These are phyloP conservation scores for Polyploca ridens DNA, from an alignment of 2,888 invertebrate genomes.

Conservation along the genomic window DNA sequence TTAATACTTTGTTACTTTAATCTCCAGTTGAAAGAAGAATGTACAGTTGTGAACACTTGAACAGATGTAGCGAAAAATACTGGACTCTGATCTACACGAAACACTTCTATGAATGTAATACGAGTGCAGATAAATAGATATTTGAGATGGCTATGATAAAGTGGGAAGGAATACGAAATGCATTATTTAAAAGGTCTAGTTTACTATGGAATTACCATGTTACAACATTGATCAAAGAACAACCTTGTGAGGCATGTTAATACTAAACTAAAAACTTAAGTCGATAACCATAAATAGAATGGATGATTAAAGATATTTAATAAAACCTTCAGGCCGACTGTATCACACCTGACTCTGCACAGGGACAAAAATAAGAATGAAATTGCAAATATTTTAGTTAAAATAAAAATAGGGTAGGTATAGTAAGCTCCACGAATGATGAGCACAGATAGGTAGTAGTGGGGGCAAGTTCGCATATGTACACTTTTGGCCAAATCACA, in stretches of 20 bases:
- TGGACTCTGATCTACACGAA: too few species aligned
- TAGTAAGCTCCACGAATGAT: too few species aligned
- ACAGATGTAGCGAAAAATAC: too few species aligned
- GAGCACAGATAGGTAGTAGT: too few species aligned
- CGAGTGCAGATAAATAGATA: not conserved
- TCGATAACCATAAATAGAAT: too few species aligned
- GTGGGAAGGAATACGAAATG: not conserved
- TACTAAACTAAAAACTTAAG: too few species aligned
- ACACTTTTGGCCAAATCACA: too few species aligned
- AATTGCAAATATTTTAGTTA: not conserved
- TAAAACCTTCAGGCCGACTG: not conserved
- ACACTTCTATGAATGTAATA: not conserved
- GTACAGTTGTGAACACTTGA: too few species aligned
- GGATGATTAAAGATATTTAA: not conserved
- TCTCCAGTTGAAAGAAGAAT: too few species aligned
- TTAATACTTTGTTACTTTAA: too few species aligned
- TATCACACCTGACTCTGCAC: constrained; percentile 7
- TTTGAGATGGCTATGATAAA: not conserved
- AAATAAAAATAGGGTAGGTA: not conserved
- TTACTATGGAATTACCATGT: not conserved
- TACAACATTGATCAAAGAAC: not conserved
- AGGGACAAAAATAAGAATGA: not conserved
- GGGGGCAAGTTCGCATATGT: too few species aligned
- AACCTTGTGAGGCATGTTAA: not conserved
- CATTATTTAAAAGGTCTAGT: not conserved